Evolutionary conservation across 2,888 invertebrate species (phyloP), one percentile per base, ranked within the genome.

Genomic region (Alloscopus bannaensis): DNA sequence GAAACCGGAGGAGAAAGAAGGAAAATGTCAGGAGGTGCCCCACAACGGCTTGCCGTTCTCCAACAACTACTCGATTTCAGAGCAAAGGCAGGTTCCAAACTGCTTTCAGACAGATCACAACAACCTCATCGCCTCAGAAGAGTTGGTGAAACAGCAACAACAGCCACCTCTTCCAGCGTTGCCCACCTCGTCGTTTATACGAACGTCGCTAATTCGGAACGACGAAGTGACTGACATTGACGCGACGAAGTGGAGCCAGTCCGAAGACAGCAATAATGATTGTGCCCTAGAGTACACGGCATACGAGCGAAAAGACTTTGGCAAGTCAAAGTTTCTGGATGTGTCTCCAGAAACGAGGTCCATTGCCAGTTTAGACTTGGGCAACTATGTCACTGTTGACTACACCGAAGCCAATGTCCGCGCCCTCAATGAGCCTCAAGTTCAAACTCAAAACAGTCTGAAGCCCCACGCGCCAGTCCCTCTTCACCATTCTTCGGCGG

Each of bases 281-380:
- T 18, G 50, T 47, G 47, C 66, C n/a, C 20, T 70, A 8, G 77
- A 78, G 11, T 78, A 45, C n/a, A 45, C 20, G 20, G 57, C 69
- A 11, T 78, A 31, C 42, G 77, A 78, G 20, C 36, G 65, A 28
- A 78, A 78, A 78, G 77, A 78, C 55, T 64, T 55, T 62, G 65
- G 64, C n/a, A 70, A 78, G 57, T 78, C 77, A n/a, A 78, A 78
- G 36, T 78, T 80, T 55, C 66, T 75, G 18, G 80, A 83, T 52
- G 68, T 80, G 20, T 81, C 84, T n/a, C 85, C 84, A n/a, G 86
- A 86, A 81, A 85, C 86, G 6, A 81, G 83, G 22, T 86, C 86
- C 2, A 75, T 86, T 50, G 80, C 83, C 42, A 86, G 86, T 57
- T 76, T 86, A 47, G 85, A 86, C 52, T 76, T 86, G 29, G 85